phyloP scores from a whole-genome alignment of 1,140 invertebrate genomes.

The Drosophila melanogaster region DNA sequence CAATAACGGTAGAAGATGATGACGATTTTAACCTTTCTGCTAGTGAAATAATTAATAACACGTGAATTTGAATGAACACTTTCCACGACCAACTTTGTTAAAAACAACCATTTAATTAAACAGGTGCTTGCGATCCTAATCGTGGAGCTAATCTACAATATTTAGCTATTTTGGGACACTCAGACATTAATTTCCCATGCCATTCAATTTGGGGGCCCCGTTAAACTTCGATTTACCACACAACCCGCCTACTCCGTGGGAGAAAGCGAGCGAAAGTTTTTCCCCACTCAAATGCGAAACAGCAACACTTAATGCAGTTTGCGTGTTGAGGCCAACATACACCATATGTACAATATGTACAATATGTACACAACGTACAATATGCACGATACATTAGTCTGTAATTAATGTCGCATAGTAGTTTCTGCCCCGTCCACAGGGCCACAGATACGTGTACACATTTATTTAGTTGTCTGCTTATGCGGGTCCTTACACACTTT shows the following conservation, averaged over 20 bases:
- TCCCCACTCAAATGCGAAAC: slow-evolving; percentile 8
- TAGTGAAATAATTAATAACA: too few relatives aligned
- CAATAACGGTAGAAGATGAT: too few relatives aligned
- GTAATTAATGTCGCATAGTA: slow-evolving; percentile 66
- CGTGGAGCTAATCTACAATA: background rate
- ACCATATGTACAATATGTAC: background rate
- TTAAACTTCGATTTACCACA: slow-evolving; percentile 21
- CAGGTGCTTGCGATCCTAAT: too few relatives aligned
- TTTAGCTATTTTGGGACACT: background rate
- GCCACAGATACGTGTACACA: background rate
- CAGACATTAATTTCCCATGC: slow-evolving; percentile 9
- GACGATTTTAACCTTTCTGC: too few relatives aligned
- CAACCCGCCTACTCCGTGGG: background rate
- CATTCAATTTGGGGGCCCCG: slow-evolving; percentile 12
- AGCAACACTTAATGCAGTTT: slow-evolving; percentile 62
- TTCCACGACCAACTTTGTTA: too few relatives aligned
- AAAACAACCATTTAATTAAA: too few relatives aligned
- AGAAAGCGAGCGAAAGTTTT: slow-evolving; percentile 23
- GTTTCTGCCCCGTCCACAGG: slow-evolving; percentile 7
- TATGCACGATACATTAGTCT: slow-evolving; percentile 53
- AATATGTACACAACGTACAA: slow-evolving; percentile 34
- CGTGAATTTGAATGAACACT: too few relatives aligned
- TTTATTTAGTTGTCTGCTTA: slow-evolving; percentile 46
- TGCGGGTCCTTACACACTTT: slow-evolving; percentile 31
- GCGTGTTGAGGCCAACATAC: slow-evolving; percentile 27